Base-by-base conservation (phyloP, 2,888 invertebrate species). In the Xiphydria camelus region DNA sequence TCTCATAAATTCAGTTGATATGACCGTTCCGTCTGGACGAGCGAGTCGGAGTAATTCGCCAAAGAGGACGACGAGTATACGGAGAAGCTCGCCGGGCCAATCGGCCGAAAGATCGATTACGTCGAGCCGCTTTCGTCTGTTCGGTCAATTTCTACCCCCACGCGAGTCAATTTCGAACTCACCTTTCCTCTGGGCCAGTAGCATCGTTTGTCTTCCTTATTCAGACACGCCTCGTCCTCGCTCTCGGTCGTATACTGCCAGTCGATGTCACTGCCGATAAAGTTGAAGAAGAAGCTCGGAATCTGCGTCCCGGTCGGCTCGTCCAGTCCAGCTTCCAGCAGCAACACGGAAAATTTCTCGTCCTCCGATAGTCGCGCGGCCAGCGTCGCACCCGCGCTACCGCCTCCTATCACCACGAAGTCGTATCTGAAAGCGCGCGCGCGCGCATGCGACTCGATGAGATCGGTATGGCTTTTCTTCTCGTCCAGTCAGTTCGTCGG, bases 251-350 rank as follows among this genome's bases (percentile, higher is more conserved):
- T 84, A 74, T 87, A 94, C 18, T 86, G 84, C 91, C 93, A 94
- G 76, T 94, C 94, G 59, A 94, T 91, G 55, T 88, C 87, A 34
- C 88, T 88, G 3, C 90, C 91, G 43, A 91, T 81, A 70, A 90
- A 91, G 77, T 92, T 91, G 44, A 92, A 81, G 75, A 91, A 91
- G 85, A 93, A 90, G 2, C 92, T 91, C 0, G 94, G 94, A 36
- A 93, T 89, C 70, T 92, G 91, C 1, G 91, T 86, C 1, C 91
- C 91, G 0, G 91, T 89, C 0, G 92, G 91, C 71, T 93, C 92
- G 68, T 93, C 91, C 47, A 87, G 82, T 17, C 92, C 89, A 46
- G 89, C 89, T 80, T 89, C 90, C 22, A 90, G 72, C 4, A 89
- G 73, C 36, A 89, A 73, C 1, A 89, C 88, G 36, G 83, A 80